phyloP scores from a whole-genome alignment of 2,888 invertebrate genomes.

The Branchinecta sandiegonensis region DNA sequence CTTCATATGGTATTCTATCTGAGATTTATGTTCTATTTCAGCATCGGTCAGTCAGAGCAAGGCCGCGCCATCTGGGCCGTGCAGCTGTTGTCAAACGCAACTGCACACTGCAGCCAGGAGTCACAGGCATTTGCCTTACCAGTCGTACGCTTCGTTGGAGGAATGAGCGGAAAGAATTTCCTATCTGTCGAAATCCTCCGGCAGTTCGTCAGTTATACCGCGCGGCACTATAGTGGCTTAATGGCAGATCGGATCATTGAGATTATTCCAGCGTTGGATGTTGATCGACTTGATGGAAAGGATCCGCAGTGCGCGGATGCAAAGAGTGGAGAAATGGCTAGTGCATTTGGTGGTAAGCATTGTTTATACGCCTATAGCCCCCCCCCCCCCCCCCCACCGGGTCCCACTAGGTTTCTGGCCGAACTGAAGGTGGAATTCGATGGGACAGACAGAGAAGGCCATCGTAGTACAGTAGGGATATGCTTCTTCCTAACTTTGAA shows the following conservation, averaged over 20 bases:
- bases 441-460: no score
- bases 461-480: no score
- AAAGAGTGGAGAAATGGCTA: neutral
- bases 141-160: neutral
- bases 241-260: slow-evolving; percentile 10
- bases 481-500: no score
- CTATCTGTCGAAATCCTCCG: slow-evolving; percentile 7
- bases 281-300: neutral
- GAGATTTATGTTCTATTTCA: neutral
- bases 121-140: slow-evolving; percentile 6
- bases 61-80: slow-evolving; percentile 1
- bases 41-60: neutral
- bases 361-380: no score
- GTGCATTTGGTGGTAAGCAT: neutral
- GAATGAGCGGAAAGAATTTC: slow-evolving; percentile 6
- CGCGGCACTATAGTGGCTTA: neutral
- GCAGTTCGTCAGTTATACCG: neutral
- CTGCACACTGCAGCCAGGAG: neutral
- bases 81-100: slow-evolving; percentile 10
- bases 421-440: no score
- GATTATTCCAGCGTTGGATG: neutral
- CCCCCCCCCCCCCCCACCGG: no score
- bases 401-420: no score
- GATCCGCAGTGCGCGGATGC: neutral
- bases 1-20: no score